These are phyloP conservation scores for Rallus crepitans DNA, from an alignment of 2,797 vertebrate genomes.

Conservation along the genomic window DNA sequence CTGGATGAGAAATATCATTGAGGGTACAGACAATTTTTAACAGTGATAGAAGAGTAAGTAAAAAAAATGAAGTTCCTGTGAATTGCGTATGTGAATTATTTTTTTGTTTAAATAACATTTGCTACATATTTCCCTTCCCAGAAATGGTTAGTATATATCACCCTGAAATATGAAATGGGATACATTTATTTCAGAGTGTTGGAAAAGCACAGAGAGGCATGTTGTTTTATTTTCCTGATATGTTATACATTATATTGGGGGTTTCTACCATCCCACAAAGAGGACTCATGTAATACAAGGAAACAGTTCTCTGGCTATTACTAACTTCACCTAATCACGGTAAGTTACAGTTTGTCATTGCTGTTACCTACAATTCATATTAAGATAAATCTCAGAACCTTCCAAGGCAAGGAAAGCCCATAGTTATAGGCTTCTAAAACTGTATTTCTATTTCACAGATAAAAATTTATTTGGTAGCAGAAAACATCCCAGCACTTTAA, in stretches of 20 bases:
- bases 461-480: constrained; percentile 58
- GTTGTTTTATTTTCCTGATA: not conserved
- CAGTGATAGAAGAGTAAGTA: not conserved
- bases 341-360: constrained; percentile 42
- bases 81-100: not conserved
- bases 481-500: constrained; percentile 30
- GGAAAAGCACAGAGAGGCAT: not conserved
- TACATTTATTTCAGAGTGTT: not conserved
- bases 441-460: constrained; percentile 48
- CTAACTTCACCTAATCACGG: constrained; percentile 3
- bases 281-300: not conserved
- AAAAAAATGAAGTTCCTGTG: not conserved
- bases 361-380: constrained; percentile 22
- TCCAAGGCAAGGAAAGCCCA: not conserved
- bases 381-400: constrained; percentile 38
- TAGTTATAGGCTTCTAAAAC: constrained; percentile 46
- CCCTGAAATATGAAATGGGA: constrained; percentile 5
- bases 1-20: constrained; percentile 52
- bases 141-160: not conserved
- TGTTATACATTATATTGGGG: not conserved
- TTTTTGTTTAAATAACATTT: constrained; percentile 41
- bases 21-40: constrained; percentile 44
- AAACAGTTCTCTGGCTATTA: not conserved
- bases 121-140: not conserved
- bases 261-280: not conserved